Percentiles rank a stretch among this genome's conserved stretches.
Evolutionary conservation across 2,888 invertebrate species (phyloP).

Genomic region (Andrena fulva): DNA sequence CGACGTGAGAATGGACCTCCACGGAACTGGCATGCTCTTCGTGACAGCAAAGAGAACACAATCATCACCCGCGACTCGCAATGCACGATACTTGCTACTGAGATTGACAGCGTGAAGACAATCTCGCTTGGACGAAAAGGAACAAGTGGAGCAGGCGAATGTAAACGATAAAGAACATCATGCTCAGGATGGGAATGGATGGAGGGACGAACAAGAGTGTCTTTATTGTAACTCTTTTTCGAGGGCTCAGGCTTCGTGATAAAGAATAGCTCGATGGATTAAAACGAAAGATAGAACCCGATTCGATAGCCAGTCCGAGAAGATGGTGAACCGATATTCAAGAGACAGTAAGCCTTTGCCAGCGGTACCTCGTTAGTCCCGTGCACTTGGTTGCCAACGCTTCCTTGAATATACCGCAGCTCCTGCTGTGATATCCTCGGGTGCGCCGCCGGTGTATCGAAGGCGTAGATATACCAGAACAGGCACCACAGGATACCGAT

Average conservation of each 20-base stretch:
- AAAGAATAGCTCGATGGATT: too few relatives aligned
- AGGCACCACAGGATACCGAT: slow-evolving; percentile 89
- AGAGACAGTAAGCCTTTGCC: not conserved
- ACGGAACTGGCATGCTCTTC: slow-evolving; percentile 87
- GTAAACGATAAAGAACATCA: not conserved
- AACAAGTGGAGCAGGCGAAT: not conserved
- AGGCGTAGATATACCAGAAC: slow-evolving; percentile 89
- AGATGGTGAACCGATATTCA: not conserved
- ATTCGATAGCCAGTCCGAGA: too few relatives aligned
- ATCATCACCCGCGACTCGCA: not conserved
- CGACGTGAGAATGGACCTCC: slow-evolving; percentile 88
- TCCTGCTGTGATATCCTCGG: slow-evolving; percentile 89
- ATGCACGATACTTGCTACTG: not conserved
- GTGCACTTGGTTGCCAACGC: slow-evolving; percentile 86
- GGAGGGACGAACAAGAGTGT: not conserved
- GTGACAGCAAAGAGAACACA: not conserved
- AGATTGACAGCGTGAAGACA: not conserved
- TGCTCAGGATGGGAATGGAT: too few relatives aligned
- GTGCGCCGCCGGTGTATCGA: slow-evolving; percentile 89
- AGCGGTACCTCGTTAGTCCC: slow-evolving; percentile 83
- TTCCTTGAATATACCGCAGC: slow-evolving; percentile 88
- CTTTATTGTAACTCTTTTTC: not conserved
- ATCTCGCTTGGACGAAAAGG: too few relatives aligned
- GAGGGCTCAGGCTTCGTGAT: too few relatives aligned
- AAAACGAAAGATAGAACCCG: too few relatives aligned